A percentile compares a stretch with the other conserved stretches of the same genome.
phyloP scores from a whole-genome alignment of 2,888 invertebrate species.

The Dendrolimus pini region DNA sequence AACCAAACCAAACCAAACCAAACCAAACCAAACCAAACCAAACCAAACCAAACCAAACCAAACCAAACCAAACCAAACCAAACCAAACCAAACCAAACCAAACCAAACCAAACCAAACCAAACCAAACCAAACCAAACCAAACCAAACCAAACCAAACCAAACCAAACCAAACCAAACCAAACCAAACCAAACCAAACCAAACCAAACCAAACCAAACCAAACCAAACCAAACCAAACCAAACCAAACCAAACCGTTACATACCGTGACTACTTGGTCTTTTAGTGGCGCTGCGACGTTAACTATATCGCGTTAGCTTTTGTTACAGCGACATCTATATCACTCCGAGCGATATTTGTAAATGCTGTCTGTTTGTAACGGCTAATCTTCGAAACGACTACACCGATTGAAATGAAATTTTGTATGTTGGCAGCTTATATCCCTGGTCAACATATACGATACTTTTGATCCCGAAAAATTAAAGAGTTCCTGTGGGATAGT shows the following conservation, averaged over 20 bases:
- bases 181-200: conserved; percentile 20
- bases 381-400: conserved; percentile 8
- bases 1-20: neutral
- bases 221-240: conserved; percentile 24
- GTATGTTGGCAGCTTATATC: no score
- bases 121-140: no score
- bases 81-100: no score
- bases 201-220: conserved; percentile 21
- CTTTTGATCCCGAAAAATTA: no score
- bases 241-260: conserved; percentile 18
- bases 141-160: conserved; percentile 11
- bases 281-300: no score
- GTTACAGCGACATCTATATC: conserved; percentile 7
- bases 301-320: no score
- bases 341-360: conserved; percentile 8
- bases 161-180: conserved; percentile 4
- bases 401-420: conserved; percentile 5
- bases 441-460: no score
- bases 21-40: conserved; percentile 17
- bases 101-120: no score
- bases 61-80: conserved; percentile 5
- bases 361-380: conserved; percentile 3
- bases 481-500: no score
- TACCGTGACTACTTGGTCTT: no score
- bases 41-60: conserved; percentile 15